Percentiles rank a stretch among this genome's conserved stretches.
Conservation (phyloP, 2,113 vertebrate species). For the Pipra filicauda region DNA sequence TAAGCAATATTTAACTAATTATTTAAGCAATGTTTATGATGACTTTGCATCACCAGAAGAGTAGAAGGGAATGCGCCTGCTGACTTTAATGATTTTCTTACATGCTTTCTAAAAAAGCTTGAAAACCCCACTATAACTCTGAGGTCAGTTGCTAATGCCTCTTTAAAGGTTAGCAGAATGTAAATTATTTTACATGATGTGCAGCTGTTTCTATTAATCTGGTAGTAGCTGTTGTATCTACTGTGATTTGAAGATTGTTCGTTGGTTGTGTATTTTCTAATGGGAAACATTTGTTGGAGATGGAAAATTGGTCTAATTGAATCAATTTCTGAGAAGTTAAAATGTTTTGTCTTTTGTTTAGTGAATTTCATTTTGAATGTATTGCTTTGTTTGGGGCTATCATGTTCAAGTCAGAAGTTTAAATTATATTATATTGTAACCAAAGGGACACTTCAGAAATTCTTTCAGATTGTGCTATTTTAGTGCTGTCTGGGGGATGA, state of each 20-base stretch:
- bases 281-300: background rate
- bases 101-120: background rate
- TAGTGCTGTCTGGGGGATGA: background rate
- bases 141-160: background rate
- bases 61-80: background rate
- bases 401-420: background rate
- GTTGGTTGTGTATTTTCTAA: background rate
- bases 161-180: background rate
- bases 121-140: background rate
- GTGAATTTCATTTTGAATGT: background rate
- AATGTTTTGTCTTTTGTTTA: background rate
- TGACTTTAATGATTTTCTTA: background rate
- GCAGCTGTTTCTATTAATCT: background rate
- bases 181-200: background rate
- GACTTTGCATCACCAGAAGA: background rate
- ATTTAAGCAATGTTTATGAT: background rate
- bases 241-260: background rate
- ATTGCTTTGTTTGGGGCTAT: background rate
- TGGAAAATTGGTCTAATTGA: background rate
- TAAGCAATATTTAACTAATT: background rate
- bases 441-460: background rate
- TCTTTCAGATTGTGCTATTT: background rate
- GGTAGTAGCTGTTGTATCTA: background rate
- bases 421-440: background rate
- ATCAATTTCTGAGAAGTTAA: background rate